A percentile compares a stretch with the other conserved stretches of the same genome.
These are phyloP conservation scores for Plagodis dolabraria DNA, from an alignment of 2,888 invertebrate species.

Conservation along the genomic window DNA sequence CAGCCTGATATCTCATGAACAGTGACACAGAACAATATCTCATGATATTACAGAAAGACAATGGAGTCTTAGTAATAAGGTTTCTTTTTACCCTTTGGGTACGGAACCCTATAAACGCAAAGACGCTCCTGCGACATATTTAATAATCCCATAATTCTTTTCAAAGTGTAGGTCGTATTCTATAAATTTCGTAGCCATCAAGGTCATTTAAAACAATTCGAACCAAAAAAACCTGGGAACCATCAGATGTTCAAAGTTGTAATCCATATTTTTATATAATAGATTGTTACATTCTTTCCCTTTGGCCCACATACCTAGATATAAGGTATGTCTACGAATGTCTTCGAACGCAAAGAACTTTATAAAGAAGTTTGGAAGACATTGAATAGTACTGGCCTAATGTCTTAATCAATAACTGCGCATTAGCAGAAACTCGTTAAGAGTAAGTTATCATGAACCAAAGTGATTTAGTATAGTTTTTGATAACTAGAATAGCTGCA, in stretches of 20 bases:
- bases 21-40: too few relatives aligned
- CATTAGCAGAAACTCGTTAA: background rate
- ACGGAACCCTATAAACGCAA: too few relatives aligned
- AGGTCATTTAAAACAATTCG: constrained; percentile 22
- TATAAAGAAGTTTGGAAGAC: constrained; percentile 18
- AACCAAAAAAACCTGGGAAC: constrained; percentile 34
- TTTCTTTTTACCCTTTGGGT: too few relatives aligned
- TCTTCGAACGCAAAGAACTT: constrained; percentile 28
- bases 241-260: constrained; percentile 36
- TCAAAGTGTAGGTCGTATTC: background rate
- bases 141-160: too few relatives aligned
- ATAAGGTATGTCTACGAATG: background rate
- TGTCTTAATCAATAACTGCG: constrained; percentile 15
- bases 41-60: too few relatives aligned
- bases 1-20: too few relatives aligned
- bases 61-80: too few relatives aligned
- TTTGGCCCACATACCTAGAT: too few relatives aligned
- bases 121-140: too few relatives aligned
- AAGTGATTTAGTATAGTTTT: background rate
- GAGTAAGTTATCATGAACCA: background rate
- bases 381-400: constrained; percentile 19
- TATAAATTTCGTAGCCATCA: background rate
- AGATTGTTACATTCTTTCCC: too few relatives aligned
- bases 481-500: too few relatives aligned
- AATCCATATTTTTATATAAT: too few relatives aligned